Base-by-base conservation (phyloP, 2,113 vertebrate species). In the Procavia capensis region DNA sequence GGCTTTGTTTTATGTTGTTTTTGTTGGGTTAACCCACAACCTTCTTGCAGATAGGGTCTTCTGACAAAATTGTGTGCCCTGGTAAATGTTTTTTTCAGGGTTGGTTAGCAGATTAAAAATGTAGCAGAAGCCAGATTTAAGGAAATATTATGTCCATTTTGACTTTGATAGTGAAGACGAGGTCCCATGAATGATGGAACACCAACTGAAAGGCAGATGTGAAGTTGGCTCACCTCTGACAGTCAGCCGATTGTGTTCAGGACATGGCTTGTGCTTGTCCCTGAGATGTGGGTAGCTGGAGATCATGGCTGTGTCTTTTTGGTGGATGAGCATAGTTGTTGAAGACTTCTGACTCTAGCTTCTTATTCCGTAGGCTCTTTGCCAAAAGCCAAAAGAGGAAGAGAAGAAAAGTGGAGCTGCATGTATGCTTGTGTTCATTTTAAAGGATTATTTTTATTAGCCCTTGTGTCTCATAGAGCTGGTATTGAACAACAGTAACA, bases 401-500 rank as follows among this genome's bases (percentile, higher is more conserved):
- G 27, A 27, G 74, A 47, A 10, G 5, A 9, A 57, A 54, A 36
- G 31, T 75, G 20, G 45, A 75, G 45, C 59, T 24, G 16, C 8
- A n/a, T 9, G 59, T 0, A 14, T 45, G 45, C 34, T 34, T 11
- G 93, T 57, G 61, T 72, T 96, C 57, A 36, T 89, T 75, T 20
- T 31, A 75, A 78, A 64, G 17, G 70, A 88, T 82, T 79, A 76
- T 94, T 86, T 92, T 63, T 63, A 83, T 96, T 68, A 90, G 61
- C 10, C 34, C 34, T 3, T 93, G 81, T 75, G 95, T 95, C 78
- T 95, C 82, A 17, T 39, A 50, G n/a, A 61, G 22, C 94, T 88
- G n/a, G 36, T 93, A 31, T 14, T 27, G 54, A 95, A 63, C 74
- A 83, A n/a, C 70, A 2, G 0, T 14, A 72, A 11, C 17, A 78